Conservation (phyloP, 2,888 invertebrate species). For the Geophilus truncorum region DNA sequence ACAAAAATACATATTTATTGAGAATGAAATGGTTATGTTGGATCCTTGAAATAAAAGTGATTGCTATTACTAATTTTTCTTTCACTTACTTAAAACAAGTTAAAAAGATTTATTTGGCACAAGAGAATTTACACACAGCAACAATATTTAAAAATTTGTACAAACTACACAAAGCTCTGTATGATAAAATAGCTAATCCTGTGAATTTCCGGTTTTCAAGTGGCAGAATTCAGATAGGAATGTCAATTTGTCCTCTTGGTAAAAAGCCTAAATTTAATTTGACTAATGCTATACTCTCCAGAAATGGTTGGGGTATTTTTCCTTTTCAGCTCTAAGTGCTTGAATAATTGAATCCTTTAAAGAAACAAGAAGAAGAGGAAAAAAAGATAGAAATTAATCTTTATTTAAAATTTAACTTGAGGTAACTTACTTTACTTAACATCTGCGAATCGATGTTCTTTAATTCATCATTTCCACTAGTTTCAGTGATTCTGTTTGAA, state of each 20-base stretch:
- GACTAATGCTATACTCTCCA: slow-evolving; percentile 49
- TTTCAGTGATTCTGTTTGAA: neutral
- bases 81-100: neutral
- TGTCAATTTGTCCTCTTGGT: neutral
- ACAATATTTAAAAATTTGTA: neutral
- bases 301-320: slow-evolving; percentile 68
- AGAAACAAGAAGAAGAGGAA: too few species aligned
- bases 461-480: slow-evolving; percentile 60
- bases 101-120: slow-evolving; percentile 6
- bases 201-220: too few species aligned
- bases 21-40: slow-evolving; percentile 29
- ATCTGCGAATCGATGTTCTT: slow-evolving; percentile 75
- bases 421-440: slow-evolving; percentile 41
- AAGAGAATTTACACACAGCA: neutral
- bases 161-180: neutral
- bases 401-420: too few species aligned
- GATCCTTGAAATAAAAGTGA: slow-evolving; percentile 18
- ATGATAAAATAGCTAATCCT: neutral
- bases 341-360: slow-evolving; percentile 63
- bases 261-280: neutral
- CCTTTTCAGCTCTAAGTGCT: slow-evolving; percentile 68
- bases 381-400: too few species aligned
- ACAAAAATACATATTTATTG: slow-evolving; percentile 14
- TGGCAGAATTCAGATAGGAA: neutral
- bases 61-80: neutral